Conservation (phyloP, 2,888 invertebrate genomes). For the Nomada fabriciana region DNA sequence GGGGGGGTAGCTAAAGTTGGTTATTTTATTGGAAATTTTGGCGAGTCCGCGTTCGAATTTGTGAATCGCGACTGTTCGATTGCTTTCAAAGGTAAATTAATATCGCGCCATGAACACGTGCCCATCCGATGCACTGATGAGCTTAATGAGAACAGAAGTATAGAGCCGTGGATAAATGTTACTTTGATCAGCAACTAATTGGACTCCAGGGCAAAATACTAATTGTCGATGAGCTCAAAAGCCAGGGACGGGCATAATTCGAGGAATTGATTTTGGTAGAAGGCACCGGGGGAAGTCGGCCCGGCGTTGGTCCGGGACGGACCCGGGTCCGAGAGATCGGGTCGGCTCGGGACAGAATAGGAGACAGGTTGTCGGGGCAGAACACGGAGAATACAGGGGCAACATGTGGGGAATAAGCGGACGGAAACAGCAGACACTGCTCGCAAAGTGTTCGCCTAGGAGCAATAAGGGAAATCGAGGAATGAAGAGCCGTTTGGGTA, state of each 20-base stretch:
- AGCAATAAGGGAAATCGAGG: conserved; percentile 83
- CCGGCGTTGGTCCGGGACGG: too few species aligned
- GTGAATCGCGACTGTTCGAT: conserved; percentile 74
- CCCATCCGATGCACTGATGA: conserved; percentile 76
- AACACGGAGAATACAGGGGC: background rate
- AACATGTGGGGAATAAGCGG: background rate
- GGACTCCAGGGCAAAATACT: conserved; percentile 72
- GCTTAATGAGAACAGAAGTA: conserved; percentile 76
- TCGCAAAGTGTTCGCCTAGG: conserved; percentile 75
- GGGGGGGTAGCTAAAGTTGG: conserved; percentile 65
- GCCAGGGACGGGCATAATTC: conserved; percentile 67
- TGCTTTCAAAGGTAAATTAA: conserved; percentile 76
- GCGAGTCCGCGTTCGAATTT: conserved; percentile 73
- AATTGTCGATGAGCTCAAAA: conserved; percentile 73
- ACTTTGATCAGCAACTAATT: conserved; percentile 75
- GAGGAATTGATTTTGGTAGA: conserved; percentile 66
- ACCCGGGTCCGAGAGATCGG: background rate
- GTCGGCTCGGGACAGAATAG: background rate
- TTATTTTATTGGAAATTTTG: conserved; percentile 75
- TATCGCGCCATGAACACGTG: conserved; percentile 76
- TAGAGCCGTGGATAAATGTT: conserved; percentile 74
- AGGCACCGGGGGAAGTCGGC: conserved; percentile 13
- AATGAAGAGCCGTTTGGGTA: conserved; percentile 84
- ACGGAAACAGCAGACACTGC: conserved; percentile 46
- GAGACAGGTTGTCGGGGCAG: too few species aligned